Evolutionary conservation across 2,888 invertebrate species (phyloP).

Genomic region (Lasioglossum oenotherae): DNA sequence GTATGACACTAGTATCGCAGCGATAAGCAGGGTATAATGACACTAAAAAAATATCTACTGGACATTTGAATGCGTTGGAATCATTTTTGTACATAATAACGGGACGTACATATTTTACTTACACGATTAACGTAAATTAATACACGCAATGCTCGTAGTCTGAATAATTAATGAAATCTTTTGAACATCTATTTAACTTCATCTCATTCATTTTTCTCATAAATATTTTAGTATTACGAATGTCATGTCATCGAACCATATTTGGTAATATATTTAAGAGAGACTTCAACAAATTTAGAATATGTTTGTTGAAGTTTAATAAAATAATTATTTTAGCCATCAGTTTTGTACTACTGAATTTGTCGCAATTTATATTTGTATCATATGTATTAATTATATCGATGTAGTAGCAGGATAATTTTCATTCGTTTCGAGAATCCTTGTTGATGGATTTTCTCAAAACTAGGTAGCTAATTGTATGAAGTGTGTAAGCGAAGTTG

Average conservation of each 20-base stretch:
- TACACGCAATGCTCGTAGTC: conserved; percentile 20
- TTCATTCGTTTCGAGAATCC: conserved; percentile 39
- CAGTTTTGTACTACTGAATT: conserved; percentile 44
- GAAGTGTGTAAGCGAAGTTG: conserved; percentile 18
- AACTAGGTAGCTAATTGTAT: conserved; percentile 41
- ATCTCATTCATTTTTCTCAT: conserved; percentile 32
- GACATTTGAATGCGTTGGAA: conserved; percentile 12
- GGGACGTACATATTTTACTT: conserved; percentile 35
- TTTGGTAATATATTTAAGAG: conserved; percentile 35
- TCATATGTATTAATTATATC: conserved; percentile 15
- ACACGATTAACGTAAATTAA: conserved; percentile 22
- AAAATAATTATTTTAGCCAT: conserved; percentile 35
- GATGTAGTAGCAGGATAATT: conserved; percentile 53
- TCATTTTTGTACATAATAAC: conserved; percentile 23
- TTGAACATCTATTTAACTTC: conserved; percentile 52
- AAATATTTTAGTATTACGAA: conserved; percentile 33
- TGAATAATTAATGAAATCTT: conserved; percentile 31
- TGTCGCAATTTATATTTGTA: conserved; percentile 42
- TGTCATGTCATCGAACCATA: conserved; percentile 20
- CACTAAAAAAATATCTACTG: conserved; percentile 14
- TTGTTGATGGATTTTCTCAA: conserved; percentile 28
- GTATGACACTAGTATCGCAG: conserved; percentile 21
- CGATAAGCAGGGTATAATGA: conserved; percentile 40
- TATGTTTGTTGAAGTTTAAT: conserved; percentile 7
- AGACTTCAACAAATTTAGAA: conserved; percentile 17